These are phyloP conservation scores for Pseudonaja textilis DNA, from an alignment of 2,113 vertebrate genomes.

Conservation along the genomic window DNA sequence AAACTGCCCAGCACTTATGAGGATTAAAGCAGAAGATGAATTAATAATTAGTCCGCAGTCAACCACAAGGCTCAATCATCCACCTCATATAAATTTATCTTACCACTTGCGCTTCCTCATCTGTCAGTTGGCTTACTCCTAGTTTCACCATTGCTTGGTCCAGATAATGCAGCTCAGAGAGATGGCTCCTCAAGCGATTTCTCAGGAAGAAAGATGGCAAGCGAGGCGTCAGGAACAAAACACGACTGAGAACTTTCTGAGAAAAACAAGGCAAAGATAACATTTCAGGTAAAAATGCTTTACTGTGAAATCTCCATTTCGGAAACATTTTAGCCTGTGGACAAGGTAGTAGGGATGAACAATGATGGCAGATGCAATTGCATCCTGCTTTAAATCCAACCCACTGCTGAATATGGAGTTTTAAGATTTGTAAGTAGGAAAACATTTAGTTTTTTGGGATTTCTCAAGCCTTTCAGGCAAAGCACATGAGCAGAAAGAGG, in stretches of 20 bases:
- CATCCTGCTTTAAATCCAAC: rapidly evolving
- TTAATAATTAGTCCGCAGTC: rapidly evolving
- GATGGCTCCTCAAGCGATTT: constrained; percentile 74
- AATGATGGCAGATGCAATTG: rapidly evolving
- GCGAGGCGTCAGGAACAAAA: constrained; percentile 83
- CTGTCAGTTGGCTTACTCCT: constrained; percentile 75
- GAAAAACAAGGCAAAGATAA: neutral
- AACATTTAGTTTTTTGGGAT: rapidly evolving
- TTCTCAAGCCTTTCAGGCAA: neutral
- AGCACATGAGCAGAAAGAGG: neutral
- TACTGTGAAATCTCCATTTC: neutral
- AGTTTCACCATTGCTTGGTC: constrained; percentile 80
- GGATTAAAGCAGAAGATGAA: neutral
- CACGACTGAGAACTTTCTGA: constrained; percentile 80
- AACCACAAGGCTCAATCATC: neutral
- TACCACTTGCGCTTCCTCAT: constrained; percentile 82
- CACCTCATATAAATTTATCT: constrained; percentile 5
- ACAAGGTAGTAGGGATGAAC: neutral
- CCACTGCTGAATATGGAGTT: rapidly evolving
- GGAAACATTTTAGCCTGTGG: neutral
- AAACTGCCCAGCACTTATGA: neutral
- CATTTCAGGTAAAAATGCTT: neutral
- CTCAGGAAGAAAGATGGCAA: constrained; percentile 77
- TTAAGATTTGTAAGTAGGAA: rapidly evolving
- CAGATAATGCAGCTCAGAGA: constrained; percentile 79